Conservation (phyloP, 2,888 invertebrate genomes). For the Onchidella celtica region DNA sequence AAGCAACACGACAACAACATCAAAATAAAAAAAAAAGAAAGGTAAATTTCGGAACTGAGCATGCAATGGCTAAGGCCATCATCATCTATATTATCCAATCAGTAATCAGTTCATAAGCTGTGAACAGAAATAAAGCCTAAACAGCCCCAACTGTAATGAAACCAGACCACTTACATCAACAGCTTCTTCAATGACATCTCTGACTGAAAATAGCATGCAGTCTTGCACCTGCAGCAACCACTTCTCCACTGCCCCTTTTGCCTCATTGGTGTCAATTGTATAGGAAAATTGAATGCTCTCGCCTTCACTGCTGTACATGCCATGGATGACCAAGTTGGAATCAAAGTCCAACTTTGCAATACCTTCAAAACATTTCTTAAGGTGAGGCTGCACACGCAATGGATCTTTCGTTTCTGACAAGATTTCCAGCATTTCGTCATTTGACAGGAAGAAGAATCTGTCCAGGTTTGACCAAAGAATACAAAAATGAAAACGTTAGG, state of each 20-base stretch:
- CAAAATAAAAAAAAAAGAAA: too few relatives aligned
- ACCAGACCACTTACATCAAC: conserved; percentile 76
- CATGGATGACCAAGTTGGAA: conserved; percentile 89
- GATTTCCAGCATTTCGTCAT: conserved; percentile 81
- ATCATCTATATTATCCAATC: too few relatives aligned
- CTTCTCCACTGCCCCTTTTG: conserved; percentile 89
- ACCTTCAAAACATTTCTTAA: conserved; percentile 83
- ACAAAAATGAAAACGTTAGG: too few relatives aligned
- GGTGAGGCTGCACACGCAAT: conserved; percentile 80
- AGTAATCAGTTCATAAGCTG: too few relatives aligned
- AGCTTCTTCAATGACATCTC: conserved; percentile 85
- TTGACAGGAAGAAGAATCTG: conserved; percentile 81
- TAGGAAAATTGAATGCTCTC: conserved; percentile 88
- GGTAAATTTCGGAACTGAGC: too few relatives aligned
- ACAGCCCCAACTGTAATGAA: too few relatives aligned
- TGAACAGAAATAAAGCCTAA: too few relatives aligned
- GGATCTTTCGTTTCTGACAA: conserved; percentile 81
- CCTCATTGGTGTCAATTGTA: conserved; percentile 90
- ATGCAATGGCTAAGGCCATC: too few relatives aligned
- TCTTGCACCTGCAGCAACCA: conserved; percentile 91
- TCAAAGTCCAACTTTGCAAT: conserved; percentile 94
- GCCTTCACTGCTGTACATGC: conserved; percentile 90
- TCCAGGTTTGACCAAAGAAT: too few relatives aligned
- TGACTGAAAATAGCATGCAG: conserved; percentile 88
- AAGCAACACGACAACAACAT: too few relatives aligned